Conservation (phyloP, 2,888 invertebrate genomes). For the Pristionchus exspectatus region DNA sequence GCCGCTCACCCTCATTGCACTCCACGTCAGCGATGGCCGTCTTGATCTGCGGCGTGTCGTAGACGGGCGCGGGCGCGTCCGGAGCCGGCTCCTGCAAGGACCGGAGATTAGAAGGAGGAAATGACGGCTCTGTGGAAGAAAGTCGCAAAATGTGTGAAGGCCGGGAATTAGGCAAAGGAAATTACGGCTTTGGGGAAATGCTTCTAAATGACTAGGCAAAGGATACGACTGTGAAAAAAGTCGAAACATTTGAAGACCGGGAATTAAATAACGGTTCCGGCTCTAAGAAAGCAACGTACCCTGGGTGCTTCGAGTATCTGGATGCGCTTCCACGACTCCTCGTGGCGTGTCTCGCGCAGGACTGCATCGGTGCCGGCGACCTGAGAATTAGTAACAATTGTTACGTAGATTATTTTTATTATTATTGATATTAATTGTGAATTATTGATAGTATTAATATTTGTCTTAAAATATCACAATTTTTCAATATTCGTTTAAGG, state of each 20-base stretch:
- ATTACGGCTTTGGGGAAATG: not conserved
- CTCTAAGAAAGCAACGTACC: not conserved
- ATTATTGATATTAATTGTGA: not conserved
- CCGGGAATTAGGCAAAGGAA: not conserved
- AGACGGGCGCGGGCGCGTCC: slow-evolving; percentile 71
- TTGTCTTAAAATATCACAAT: too few species aligned
- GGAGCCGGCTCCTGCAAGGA: slow-evolving; percentile 52
- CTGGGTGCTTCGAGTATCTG: slow-evolving; percentile 86
- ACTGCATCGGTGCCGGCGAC: slow-evolving; percentile 76
- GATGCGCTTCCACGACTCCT: slow-evolving; percentile 92
- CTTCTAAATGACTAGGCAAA: not conserved
- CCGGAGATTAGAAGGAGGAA: not conserved
- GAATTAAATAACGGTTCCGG: slow-evolving; percentile 11
- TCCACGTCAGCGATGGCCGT: slow-evolving; percentile 92
- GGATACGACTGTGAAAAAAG: too few species aligned
- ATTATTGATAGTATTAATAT: too few species aligned
- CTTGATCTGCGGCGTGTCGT: slow-evolving; percentile 83
- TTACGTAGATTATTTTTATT: not conserved
- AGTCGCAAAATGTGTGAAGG: not conserved
- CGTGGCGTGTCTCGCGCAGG: slow-evolving; percentile 92
- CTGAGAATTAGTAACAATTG: slow-evolving; percentile 24
- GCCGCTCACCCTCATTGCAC: slow-evolving; percentile 66
- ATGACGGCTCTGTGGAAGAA: not conserved
- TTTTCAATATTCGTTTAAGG: too few species aligned
- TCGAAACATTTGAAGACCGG: slow-evolving; percentile 19